Evolutionary conservation across 2,888 invertebrate species (phyloP).

Genomic region (Sminthurinus aureus): DNA sequence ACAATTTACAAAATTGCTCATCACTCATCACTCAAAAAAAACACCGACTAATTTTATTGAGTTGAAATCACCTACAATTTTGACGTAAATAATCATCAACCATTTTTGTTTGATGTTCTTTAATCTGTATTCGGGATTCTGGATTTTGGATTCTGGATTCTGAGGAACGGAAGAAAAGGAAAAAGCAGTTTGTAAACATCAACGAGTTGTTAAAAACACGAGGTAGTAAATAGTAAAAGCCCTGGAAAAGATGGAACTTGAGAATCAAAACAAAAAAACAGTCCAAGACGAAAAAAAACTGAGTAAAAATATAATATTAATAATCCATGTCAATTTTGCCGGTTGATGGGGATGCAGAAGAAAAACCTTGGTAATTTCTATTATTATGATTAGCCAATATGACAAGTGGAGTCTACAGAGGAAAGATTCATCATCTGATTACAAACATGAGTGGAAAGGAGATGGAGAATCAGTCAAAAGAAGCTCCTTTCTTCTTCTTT

Average conservation of each 20-base stretch:
- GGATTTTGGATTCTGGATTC: not conserved
- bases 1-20: not conserved
- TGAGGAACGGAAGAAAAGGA: not conserved
- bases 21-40: not conserved
- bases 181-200: not conserved
- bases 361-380: not conserved
- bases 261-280: too few relatives aligned
- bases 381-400: conserved; percentile 6
- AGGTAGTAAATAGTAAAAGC: too few relatives aligned
- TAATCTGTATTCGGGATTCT: not conserved
- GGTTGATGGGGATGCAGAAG: not conserved
- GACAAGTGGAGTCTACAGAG: conserved; percentile 10
- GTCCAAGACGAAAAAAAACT: not conserved
- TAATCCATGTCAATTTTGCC: not conserved
- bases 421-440: conserved; percentile 31
- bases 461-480: not conserved
- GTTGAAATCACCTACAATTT: not conserved
- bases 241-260: too few relatives aligned
- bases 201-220: not conserved
- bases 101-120: not conserved
- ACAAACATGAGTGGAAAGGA: not conserved
- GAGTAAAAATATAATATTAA: not conserved
- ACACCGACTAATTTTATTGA: not conserved
- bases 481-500: not conserved
- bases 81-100: not conserved